phyloP scores from a whole-genome alignment of 2,113 vertebrate species.

The Furnarius figulus region DNA sequence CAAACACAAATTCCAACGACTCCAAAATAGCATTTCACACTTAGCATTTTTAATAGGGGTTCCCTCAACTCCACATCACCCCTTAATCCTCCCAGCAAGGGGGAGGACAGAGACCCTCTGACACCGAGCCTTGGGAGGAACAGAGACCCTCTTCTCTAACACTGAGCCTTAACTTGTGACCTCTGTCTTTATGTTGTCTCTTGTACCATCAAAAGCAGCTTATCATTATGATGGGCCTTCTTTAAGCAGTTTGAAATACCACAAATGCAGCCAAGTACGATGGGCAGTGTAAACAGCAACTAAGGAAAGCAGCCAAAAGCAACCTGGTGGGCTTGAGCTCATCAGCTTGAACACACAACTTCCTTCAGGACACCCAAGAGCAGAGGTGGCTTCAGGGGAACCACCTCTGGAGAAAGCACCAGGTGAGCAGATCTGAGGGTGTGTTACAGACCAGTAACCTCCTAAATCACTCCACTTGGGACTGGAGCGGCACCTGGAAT shows the following conservation, averaged over 20 bases:
- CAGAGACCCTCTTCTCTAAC: neutral
- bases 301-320: neutral
- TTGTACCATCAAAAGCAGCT: neutral
- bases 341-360: accelerated
- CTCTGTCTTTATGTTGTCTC: neutral
- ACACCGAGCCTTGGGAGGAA: neutral
- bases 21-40: neutral
- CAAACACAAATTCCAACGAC: neutral
- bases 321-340: neutral
- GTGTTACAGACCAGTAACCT: neutral
- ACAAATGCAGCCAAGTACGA: accelerated
- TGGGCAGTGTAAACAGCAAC: neutral
- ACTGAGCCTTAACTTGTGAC: neutral
- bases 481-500: neutral
- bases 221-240: accelerated
- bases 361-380: neutral
- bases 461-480: neutral
- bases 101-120: neutral
- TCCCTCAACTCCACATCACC: accelerated
- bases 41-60: neutral
- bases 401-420: neutral
- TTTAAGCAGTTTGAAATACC: neutral
- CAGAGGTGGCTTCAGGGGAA: neutral
- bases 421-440: accelerated
- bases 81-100: neutral